phyloP scores from a whole-genome alignment of 2,113 vertebrate species.

The Ciconia boyciana region DNA sequence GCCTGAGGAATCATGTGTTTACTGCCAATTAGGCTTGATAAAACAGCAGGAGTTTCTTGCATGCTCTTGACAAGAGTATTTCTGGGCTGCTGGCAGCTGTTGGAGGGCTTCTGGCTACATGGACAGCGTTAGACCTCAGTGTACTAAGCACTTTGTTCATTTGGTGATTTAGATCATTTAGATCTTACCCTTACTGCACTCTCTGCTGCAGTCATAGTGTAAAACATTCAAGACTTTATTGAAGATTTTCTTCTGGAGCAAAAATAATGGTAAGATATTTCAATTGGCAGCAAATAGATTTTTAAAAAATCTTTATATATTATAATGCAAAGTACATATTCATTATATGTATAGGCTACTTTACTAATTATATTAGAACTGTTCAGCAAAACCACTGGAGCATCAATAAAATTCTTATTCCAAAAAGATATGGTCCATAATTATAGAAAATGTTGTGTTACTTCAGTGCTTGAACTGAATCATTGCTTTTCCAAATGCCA shows the following conservation, averaged over 20 bases:
- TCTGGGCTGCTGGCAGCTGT: background rate
- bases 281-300: background rate
- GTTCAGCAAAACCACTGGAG: background rate
- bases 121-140: background rate
- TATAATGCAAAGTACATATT: background rate
- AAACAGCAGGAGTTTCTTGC: slow-evolving; percentile 17
- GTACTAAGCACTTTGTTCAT: background rate
- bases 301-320: background rate
- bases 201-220: background rate
- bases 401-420: background rate
- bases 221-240: background rate
- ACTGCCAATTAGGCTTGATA: slow-evolving; percentile 21
- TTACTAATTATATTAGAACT: background rate
- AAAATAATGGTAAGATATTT: background rate
- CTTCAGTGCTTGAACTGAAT: background rate
- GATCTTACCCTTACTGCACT: background rate
- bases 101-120: background rate
- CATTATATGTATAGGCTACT: background rate
- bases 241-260: background rate
- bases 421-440: background rate
- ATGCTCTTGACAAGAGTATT: background rate
- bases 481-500: background rate
- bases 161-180: background rate
- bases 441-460: background rate
- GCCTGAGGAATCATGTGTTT: background rate